Evolutionary conservation across 2,113 vertebrate genomes (phyloP).

Genomic region (Pampusana beccarii): DNA sequence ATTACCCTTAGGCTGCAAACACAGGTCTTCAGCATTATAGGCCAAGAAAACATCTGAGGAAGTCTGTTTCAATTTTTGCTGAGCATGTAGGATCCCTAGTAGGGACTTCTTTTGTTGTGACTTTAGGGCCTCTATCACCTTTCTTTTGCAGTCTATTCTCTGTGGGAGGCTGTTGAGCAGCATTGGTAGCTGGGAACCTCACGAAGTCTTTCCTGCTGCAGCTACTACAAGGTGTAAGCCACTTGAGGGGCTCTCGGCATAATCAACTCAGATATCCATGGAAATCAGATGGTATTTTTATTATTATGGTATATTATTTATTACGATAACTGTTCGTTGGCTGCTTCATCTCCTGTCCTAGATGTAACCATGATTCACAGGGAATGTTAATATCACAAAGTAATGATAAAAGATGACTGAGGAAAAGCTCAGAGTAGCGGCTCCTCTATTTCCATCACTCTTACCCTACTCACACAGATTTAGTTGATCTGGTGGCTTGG

Average conservation of each 20-base stretch:
- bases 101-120: neutral
- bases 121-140: neutral
- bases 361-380: neutral
- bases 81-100: neutral
- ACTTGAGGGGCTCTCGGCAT: neutral
- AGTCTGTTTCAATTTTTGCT: neutral
- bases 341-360: neutral
- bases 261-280: neutral
- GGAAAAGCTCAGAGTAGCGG: neutral
- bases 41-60: neutral
- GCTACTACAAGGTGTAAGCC: neutral
- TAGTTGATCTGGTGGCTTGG: neutral
- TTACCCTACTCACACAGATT: neutral
- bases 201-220: neutral
- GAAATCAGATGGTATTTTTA: neutral
- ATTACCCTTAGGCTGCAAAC: neutral
- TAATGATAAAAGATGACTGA: neutral
- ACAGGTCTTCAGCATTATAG: neutral
- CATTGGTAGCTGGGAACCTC: neutral
- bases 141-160: neutral
- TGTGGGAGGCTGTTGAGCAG: neutral
- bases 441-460: neutral
- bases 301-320: neutral
- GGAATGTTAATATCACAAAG: neutral
- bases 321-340: neutral